These are phyloP conservation scores for Cosmorhoe ocellata DNA, from an alignment of 2,888 invertebrate genomes.

Conservation along the genomic window DNA sequence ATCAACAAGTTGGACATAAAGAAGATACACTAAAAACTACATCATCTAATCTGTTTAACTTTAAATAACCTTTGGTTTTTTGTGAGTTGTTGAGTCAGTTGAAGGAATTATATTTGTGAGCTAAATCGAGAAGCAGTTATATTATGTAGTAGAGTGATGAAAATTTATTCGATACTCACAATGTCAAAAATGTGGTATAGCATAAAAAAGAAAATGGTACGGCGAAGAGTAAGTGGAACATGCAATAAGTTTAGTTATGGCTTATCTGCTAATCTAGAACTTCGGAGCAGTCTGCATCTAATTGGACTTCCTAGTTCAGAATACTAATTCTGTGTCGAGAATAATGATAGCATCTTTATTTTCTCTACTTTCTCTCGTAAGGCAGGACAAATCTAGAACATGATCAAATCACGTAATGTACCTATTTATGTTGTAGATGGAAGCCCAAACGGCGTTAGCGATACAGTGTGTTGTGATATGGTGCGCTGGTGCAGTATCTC, in stretches of 20 bases:
- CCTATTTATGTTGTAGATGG: background rate
- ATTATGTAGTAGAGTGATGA: too few relatives aligned
- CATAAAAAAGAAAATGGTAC: too few relatives aligned
- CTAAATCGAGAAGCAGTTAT: too few relatives aligned
- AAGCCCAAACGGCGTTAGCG: too few relatives aligned
- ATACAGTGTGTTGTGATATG: too few relatives aligned
- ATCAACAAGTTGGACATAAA: conserved; percentile 41
- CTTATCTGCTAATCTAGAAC: conserved; percentile 6
- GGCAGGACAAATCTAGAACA: conserved; percentile 12
- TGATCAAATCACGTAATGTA: conserved; percentile 11
- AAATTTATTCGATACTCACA: too few relatives aligned
- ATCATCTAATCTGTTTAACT: conserved; percentile 6
- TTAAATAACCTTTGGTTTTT: conserved; percentile 8
- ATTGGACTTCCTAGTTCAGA: conserved; percentile 32
- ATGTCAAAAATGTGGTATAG: too few relatives aligned
- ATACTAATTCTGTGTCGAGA: conserved; percentile 35
- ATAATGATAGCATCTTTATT: conserved; percentile 40
- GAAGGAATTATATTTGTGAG: too few relatives aligned
- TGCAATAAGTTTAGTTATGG: too few relatives aligned
- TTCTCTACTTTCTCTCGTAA: conserved; percentile 37
- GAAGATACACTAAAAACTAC: conserved; percentile 31
- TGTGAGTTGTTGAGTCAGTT: background rate
- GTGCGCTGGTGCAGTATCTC: too few relatives aligned
- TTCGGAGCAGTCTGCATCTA: conserved; percentile 14
- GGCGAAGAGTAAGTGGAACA: too few relatives aligned